Base-by-base conservation (phyloP, 2,113 vertebrate species). In the Cyrtonyx montezumae region DNA sequence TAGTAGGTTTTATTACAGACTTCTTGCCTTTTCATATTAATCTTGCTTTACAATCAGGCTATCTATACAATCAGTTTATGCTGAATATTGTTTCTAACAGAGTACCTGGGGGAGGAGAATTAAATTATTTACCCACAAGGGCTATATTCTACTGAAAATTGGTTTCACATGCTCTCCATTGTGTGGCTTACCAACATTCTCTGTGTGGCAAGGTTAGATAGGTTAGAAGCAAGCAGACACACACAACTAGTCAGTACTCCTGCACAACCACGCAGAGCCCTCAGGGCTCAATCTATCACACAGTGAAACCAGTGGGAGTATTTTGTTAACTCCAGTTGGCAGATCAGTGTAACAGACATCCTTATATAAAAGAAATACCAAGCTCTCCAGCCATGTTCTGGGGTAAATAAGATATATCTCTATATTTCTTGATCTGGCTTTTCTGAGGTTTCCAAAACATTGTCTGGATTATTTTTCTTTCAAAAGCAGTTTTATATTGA, bases 41-140 rank as follows among this genome's bases (percentile, higher is more conserved):
- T 98, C 97, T 97, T 97, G 80, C 94, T 97, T 97, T 98, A 97
- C 96, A 98, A 97, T 97, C 97, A 97, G 94, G 86, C 90, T 97
- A 96, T 96, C 97, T 95, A 58, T 96, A 86, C 94, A 96, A 96
- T 97, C 96, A 95, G 91, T 97, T 98, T 96, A 97, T 95, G 92
- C 85, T 80, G 94, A 88, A 91, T 96, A 93, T 93, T 95, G 87
- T 96, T 95, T 93, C 90, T 90, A 97, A 95, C 91, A 93, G 74
- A 94, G 87, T 93, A 86, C 86, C 95, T 90, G 66, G 66, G 55
- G 84, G 56, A 96, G 62, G 45, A 93, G 84, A 88, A 79, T 61
- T 66, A 66, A 49, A 95, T 94, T 97, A 97, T 97, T 97, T 96
- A 95, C 77, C 97, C 90, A 94, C 84, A 96, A 95, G 96, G 92